Evolutionary conservation across 2,797 vertebrate genomes (phyloP).

Genomic region (Cyprinella venusta): DNA sequence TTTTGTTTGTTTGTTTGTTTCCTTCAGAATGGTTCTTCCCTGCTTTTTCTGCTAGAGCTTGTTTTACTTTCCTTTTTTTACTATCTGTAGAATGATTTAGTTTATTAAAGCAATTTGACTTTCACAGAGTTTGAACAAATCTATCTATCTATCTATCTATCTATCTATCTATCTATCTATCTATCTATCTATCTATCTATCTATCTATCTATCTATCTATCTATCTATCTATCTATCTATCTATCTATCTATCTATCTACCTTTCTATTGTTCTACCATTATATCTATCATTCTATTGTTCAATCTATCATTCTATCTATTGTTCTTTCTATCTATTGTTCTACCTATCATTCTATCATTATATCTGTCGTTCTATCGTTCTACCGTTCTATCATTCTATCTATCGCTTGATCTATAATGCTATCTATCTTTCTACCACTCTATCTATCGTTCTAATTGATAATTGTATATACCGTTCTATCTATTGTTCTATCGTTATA

Average conservation of each 20-base stretch:
- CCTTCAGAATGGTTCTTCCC: background rate
- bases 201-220: background rate
- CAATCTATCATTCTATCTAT: background rate
- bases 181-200: too few relatives aligned
- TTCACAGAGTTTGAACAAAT: conserved; percentile 10
- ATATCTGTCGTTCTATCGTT: background rate
- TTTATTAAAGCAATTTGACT: conserved; percentile 32
- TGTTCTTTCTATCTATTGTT: background rate
- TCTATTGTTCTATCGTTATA: background rate
- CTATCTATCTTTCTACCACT: background rate
- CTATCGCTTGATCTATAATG: background rate
- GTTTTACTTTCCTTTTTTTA: background rate
- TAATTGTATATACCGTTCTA: background rate
- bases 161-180: background rate
- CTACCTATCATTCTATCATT: background rate
- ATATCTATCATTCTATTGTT: background rate
- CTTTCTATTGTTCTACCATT: background rate
- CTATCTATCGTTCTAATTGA: background rate
- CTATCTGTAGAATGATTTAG: background rate
- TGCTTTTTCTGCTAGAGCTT: background rate
- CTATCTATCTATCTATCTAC: background rate
- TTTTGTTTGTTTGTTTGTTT: too few relatives aligned
- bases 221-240: background rate
- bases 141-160: background rate
- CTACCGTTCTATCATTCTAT: background rate